These are phyloP conservation scores for Trichosurus vulpecula DNA, from an alignment of 2,797 vertebrate genomes.

Conservation along the genomic window DNA sequence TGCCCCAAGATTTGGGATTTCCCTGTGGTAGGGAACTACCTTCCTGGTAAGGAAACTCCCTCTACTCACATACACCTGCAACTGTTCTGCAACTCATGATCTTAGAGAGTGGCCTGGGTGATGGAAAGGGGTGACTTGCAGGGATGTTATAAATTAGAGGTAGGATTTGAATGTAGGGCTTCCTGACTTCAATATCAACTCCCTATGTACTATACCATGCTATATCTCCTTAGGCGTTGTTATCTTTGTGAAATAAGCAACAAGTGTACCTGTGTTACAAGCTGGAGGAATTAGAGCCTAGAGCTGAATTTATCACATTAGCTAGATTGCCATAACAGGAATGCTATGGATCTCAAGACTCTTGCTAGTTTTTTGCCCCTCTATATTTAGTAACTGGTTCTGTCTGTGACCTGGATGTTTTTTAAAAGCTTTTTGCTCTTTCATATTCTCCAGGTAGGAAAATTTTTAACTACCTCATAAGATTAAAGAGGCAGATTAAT, in stretches of 20 bases:
- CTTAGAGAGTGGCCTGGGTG: background rate
- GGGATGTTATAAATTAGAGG: background rate
- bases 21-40: background rate
- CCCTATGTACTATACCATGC: background rate
- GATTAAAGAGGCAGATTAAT: background rate
- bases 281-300: background rate
- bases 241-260: background rate
- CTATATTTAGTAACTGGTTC: background rate
- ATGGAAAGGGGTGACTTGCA: background rate
- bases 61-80: background rate
- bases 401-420: background rate
- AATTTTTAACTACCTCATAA: constrained; percentile 40
- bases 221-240: background rate
- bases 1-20: background rate
- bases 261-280: background rate
- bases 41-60: background rate
- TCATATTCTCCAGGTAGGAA: background rate
- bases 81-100: background rate
- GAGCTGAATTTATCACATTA: background rate
- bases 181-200: background rate
- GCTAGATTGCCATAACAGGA: background rate
- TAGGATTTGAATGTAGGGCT: background rate
- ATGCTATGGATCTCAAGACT: background rate
- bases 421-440: background rate
- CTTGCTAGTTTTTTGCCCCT: background rate